Conservation (phyloP, 2,888 invertebrate genomes). For the Graphium colonna region DNA sequence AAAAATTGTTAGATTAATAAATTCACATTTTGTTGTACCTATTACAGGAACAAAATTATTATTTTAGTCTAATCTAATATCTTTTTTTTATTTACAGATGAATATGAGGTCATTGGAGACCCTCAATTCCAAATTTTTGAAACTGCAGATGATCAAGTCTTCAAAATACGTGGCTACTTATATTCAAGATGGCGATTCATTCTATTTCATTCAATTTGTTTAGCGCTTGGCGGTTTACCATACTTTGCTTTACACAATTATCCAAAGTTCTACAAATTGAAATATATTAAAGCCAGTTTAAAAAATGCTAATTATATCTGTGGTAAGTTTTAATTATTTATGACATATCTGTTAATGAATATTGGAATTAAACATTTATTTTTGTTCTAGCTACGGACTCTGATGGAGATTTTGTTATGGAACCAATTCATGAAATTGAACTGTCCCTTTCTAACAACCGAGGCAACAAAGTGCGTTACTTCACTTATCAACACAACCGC, state of each 20-base stretch:
- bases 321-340: constrained; percentile 67
- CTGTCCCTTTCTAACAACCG: constrained; percentile 64
- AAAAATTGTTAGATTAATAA: no score
- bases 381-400: constrained; percentile 67
- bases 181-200: constrained; percentile 60
- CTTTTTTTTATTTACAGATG: constrained; percentile 54
- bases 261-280: constrained; percentile 74
- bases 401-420: constrained; percentile 64
- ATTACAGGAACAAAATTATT: no score
- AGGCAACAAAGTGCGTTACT: constrained; percentile 72
- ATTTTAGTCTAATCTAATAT: no score
- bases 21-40: no score
- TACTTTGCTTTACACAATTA: constrained; percentile 79
- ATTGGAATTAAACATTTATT: background rate
- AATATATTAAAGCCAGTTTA: constrained; percentile 79
- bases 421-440: constrained; percentile 61
- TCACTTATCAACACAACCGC: constrained; percentile 77
- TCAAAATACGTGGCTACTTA: constrained; percentile 76
- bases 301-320: constrained; percentile 77
- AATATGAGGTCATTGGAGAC: constrained; percentile 80
- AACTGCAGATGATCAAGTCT: constrained; percentile 66
- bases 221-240: constrained; percentile 77
- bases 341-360: no score
- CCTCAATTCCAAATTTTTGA: constrained; percentile 75
- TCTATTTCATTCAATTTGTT: constrained; percentile 72